A percentile compares a stretch with the other conserved stretches of the same genome.
Evolutionary conservation across 2,113 vertebrate species (phyloP).

Genomic region (Ammospiza nelsoni): DNA sequence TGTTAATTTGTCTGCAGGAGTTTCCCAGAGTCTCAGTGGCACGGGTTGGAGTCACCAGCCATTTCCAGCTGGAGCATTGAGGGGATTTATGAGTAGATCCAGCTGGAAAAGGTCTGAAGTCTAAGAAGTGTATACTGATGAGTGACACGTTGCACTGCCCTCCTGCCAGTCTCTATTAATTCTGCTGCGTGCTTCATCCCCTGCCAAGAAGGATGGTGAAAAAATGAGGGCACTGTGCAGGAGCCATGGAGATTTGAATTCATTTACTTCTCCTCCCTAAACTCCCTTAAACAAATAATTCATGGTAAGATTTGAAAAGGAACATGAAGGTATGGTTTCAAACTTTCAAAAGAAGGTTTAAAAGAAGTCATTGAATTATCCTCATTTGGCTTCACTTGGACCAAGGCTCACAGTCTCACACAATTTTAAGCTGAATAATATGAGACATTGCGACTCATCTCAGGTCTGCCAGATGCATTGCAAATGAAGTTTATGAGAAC

Average conservation of each 20-base stretch:
- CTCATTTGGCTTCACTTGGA: background rate
- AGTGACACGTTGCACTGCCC: background rate
- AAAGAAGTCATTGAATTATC: background rate
- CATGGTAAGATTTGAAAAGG: conserved; percentile 6
- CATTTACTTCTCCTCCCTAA: background rate
- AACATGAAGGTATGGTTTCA: background rate
- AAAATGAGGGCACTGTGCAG: conserved; percentile 1
- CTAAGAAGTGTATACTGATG: background rate
- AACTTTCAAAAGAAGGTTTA: background rate
- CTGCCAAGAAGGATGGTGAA: background rate
- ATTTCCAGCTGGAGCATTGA: conserved; percentile 21
- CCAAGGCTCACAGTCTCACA: background rate
- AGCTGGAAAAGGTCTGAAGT: conserved; percentile 40
- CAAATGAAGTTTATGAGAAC: background rate
- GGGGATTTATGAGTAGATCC: background rate
- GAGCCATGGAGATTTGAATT: conserved; percentile 19
- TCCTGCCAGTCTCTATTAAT: background rate
- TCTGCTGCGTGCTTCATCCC: background rate
- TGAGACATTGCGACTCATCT: background rate
- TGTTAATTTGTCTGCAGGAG: conserved; percentile 42
- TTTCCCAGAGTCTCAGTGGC: background rate
- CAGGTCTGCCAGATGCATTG: background rate
- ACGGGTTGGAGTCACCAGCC: background rate
- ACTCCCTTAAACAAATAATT: conserved; percentile 24
- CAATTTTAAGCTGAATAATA: background rate